Base-by-base conservation (phyloP, 2,888 invertebrate species). In the Epirrhoe alternata region DNA sequence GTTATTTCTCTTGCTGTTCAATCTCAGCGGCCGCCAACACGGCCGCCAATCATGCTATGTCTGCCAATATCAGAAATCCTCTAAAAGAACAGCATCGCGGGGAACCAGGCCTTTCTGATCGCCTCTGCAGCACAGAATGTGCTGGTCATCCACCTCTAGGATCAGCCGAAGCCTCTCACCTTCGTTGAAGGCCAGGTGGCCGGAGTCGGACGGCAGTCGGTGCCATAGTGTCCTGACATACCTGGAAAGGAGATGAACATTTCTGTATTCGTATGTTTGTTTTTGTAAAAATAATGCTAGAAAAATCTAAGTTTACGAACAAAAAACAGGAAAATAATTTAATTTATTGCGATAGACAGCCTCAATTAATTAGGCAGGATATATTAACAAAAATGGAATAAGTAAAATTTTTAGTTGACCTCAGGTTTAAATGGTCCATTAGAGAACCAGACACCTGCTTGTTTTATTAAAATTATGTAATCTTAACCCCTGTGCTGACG, bases 91-190 rank as follows among this genome's bases (percentile, higher is more conserved):
- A 42, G 96, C 96, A 68, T 95, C 95, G 66, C 95, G 94, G 1
- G 96, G 96, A 50, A 97, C 97, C 49, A 97, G 92, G 66, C 97
- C 97, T 81, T 96, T 96, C 77, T 95, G 95, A 47, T 96, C 96
- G 6, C 96, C 96, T 74, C 96, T 92, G 78, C 96, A 96, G 84
- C 97, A 97, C 64, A 97, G 87, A 73, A 97, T 86, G 94, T 96
- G 96, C 77, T 96, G 96, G 78, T 94, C 95, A 84, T 97, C 97
- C 53, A 97, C 96, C 78, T 97, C 96, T 33, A 97, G 89, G 56
- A 97, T 95, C 42, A 97, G 94, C 69, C 95, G 95, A 54, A 97
- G 91, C 51, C 95, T 94, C 82, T 97, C 97, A 16, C 96, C 96
- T 84, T 96, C 96, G 82, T 95, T 96, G 88, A 96, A 97, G 12